Base-by-base conservation (phyloP, 2,888 invertebrate genomes). In the Altica lythri region DNA sequence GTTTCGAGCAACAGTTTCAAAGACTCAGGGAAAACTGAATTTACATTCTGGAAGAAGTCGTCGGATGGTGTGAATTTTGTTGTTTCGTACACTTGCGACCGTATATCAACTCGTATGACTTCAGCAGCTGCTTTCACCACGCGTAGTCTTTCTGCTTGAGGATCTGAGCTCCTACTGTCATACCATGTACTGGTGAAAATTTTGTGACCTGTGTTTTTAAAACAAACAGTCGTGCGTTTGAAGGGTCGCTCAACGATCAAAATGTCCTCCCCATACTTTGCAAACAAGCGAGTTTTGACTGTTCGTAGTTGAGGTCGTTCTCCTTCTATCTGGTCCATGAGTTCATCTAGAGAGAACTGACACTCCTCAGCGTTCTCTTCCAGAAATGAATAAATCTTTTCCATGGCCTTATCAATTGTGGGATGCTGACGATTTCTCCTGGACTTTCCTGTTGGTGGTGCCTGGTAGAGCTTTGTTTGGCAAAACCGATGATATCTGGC, bases 51-150 rank as follows among this genome's bases (percentile, higher is more conserved):
- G n/a, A 30, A 30, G 10, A 30, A 30, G 30, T 30, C 10, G 30
- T n/a, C n/a, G n/a, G 14, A 35, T 35, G 12, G 14, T 45, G 50
- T 35, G 3, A 35, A 30, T 30, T 30, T 9, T 30, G 6, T 30
- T 30, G 30, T 1, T 1, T n/a, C n/a, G 22, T 55, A 52, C 43
- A 59, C 47, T 57, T 59, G 51, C 32, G 57, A 57, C 22, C 57
- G 54, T 48, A 57, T 57, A 32, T 57, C 54, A 32, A 54, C 48
- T 45, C 46, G 37, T 44, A 53, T 59, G 42, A 58, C 45, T 40
- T 55, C 58, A 55, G 55, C 55, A 48, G 53, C 53, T 49, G 53
- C 55, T 46, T 56, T 59, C 37, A 53, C 54, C 25, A 55, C 53
- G 16, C 37, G 43, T 46, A 55, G 35, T 45, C 52, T 51, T 51